Evolutionary conservation across 2,113 vertebrate genomes (phyloP).

Genomic region (Erinaceus europaeus): DNA sequence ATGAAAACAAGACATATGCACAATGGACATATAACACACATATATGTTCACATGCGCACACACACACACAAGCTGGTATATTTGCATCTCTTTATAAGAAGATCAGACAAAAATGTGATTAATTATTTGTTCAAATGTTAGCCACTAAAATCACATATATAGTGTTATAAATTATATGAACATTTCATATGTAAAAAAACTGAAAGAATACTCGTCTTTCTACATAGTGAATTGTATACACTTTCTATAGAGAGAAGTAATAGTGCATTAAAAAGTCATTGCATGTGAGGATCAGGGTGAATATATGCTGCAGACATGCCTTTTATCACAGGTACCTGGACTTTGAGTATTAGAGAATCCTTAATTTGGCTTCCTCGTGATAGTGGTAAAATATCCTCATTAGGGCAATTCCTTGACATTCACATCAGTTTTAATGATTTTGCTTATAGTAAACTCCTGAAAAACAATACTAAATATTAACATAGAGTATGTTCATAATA

Average conservation of each 20-base stretch:
- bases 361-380: constrained; percentile 77
- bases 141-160: neutral
- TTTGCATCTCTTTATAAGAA: neutral
- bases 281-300: constrained; percentile 43
- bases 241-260: neutral
- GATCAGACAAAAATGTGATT: neutral
- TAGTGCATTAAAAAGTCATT: neutral
- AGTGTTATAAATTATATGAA: too few relatives aligned
- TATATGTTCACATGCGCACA: neutral
- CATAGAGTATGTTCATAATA: constrained; percentile 22
- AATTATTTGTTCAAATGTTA: neutral
- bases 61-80: neutral
- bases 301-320: constrained; percentile 60
- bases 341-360: constrained; percentile 77
- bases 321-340: constrained; percentile 74
- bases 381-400: constrained; percentile 66
- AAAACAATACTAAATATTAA: constrained; percentile 67
- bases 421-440: constrained; percentile 77
- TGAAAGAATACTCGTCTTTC: neutral
- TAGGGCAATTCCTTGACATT: constrained; percentile 69
- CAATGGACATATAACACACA: neutral
- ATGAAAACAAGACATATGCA: neutral
- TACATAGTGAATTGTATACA: neutral
- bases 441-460: constrained; percentile 73
- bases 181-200: too few relatives aligned